These are phyloP conservation scores for Odontophorus gujanensis DNA, from an alignment of 2,113 vertebrate species.

Conservation along the genomic window DNA sequence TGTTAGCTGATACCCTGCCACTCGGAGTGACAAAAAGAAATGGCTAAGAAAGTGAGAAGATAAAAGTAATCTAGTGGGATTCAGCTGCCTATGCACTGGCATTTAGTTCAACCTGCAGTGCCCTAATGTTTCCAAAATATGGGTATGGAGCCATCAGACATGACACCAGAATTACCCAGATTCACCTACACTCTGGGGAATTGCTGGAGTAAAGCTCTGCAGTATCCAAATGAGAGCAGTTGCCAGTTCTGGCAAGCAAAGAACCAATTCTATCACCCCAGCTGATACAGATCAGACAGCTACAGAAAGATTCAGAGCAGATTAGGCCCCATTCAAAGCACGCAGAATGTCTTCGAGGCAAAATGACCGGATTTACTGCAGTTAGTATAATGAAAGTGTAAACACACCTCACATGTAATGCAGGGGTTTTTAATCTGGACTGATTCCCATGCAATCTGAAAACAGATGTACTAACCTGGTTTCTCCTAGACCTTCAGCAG, in stretches of 20 bases:
- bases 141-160: not conserved
- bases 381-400: not conserved
- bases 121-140: not conserved
- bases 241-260: not conserved
- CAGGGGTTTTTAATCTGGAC: not conserved
- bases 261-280: too few relatives aligned
- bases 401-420: not conserved
- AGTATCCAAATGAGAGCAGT: not conserved
- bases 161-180: not conserved
- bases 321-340: not conserved
- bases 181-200: not conserved
- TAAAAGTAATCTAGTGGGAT: not conserved
- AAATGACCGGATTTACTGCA: too few relatives aligned
- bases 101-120: not conserved
- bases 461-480: not conserved
- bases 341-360: not conserved
- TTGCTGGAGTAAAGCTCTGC: not conserved
- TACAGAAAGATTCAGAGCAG: not conserved
- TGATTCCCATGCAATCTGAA: not conserved
- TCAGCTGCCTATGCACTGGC: not conserved
- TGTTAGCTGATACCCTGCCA: not conserved
- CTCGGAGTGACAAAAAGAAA: not conserved
- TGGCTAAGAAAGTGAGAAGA: not conserved
- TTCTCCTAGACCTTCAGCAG: not conserved
- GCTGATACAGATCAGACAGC: not conserved